These are phyloP conservation scores for Labeo rohita DNA, from an alignment of 2,113 vertebrate genomes.

Conservation along the genomic window DNA sequence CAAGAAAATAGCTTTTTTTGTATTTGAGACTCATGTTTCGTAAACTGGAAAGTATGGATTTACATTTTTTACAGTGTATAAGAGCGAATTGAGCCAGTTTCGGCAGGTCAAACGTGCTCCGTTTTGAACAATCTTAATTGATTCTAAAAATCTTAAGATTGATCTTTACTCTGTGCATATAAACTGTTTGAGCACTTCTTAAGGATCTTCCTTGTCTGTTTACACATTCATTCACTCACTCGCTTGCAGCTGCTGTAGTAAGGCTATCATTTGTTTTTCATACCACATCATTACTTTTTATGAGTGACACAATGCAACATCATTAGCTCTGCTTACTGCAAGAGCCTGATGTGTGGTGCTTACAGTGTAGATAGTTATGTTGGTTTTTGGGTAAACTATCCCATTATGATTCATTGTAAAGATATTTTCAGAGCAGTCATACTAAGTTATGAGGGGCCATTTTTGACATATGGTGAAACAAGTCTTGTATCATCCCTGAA, in stretches of 20 bases:
- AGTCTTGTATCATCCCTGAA: background rate
- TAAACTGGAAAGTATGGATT: too few species aligned
- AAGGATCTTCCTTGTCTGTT: background rate
- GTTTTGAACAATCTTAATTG: background rate
- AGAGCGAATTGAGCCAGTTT: background rate
- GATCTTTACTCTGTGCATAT: background rate
- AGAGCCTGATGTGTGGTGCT: background rate
- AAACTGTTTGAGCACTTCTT: background rate
- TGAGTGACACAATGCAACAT: background rate
- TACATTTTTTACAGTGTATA: background rate
- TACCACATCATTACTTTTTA: background rate
- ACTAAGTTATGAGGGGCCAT: background rate
- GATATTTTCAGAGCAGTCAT: background rate
- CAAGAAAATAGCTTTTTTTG: too few species aligned
- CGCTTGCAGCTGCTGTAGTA: background rate
- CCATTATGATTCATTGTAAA: background rate
- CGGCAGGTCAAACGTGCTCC: background rate
- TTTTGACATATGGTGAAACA: background rate
- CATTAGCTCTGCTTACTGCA: background rate
- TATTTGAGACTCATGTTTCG: too few species aligned
- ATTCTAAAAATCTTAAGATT: background rate
- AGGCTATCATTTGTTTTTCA: background rate
- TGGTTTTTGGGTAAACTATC: too few species aligned
- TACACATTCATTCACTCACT: background rate
- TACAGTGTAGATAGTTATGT: background rate